phyloP scores from a whole-genome alignment of 1,140 invertebrate genomes.

The Pachyrhynchus sulphureomaculatus region DNA sequence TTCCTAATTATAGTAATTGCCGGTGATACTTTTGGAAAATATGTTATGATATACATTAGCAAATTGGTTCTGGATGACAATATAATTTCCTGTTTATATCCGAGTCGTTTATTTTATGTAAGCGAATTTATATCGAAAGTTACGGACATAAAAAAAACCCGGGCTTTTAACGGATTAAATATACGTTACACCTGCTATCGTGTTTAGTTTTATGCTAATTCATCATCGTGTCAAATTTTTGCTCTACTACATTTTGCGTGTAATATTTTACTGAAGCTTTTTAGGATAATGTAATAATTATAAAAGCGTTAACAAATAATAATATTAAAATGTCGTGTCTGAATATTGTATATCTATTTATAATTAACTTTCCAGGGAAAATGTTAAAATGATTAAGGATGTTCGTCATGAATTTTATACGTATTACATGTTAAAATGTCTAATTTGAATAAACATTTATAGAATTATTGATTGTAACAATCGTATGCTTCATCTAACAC shows the following conservation, averaged over 20 bases:
- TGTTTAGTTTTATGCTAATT: conserved; percentile 28
- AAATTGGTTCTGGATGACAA: conserved; percentile 23
- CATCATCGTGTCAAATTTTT: conserved; percentile 28
- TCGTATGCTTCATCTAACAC: too few relatives aligned
- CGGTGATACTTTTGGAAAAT: too few relatives aligned
- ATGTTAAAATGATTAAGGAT: too few relatives aligned
- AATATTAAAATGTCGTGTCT: too few relatives aligned
- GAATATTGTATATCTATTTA: too few relatives aligned
- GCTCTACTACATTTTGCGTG: conserved; percentile 12
- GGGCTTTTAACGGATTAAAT: conserved; percentile 29
- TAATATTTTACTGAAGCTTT: conserved; percentile 17
- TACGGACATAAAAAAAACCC: conserved; percentile 6
- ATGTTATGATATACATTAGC: conserved; percentile 14
- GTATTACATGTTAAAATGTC: too few relatives aligned
- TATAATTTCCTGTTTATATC: conserved; percentile 24
- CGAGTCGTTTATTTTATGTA: conserved; percentile 17
- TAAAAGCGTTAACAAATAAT: conserved; percentile 19
- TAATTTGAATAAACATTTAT: too few relatives aligned
- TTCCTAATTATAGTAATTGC: too few relatives aligned
- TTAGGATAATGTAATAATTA: conserved; percentile 26
- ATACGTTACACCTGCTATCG: conserved; percentile 25
- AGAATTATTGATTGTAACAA: too few relatives aligned
- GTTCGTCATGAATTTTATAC: too few relatives aligned
- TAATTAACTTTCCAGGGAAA: too few relatives aligned
- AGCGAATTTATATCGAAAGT: conserved; percentile 19